phyloP scores from a whole-genome alignment of 2,797 vertebrate genomes.

The Notolabrus celidotus region DNA sequence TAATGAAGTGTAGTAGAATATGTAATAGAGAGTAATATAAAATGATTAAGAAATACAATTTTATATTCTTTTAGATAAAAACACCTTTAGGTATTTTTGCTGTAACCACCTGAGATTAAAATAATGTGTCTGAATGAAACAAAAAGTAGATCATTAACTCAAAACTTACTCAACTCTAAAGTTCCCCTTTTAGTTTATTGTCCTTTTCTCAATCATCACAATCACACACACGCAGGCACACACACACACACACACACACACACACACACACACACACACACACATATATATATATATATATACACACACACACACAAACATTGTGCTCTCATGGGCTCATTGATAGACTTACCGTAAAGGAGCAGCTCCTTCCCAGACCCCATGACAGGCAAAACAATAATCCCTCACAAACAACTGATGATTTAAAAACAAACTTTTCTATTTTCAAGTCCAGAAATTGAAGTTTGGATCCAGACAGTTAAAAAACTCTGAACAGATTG shows the following conservation, averaged over 20 bases:
- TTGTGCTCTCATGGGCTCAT: constrained; percentile 19
- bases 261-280: neutral
- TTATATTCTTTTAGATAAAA: too few relatives aligned
- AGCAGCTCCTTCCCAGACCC: constrained; percentile 51
- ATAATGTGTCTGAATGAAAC: too few relatives aligned
- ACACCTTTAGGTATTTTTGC: too few relatives aligned
- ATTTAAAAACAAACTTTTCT: neutral
- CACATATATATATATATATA: neutral
- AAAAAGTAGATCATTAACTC: too few relatives aligned
- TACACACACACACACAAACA: neutral
- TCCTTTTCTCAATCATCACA: neutral
- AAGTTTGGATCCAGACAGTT: constrained; percentile 6
- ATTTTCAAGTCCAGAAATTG: neutral
- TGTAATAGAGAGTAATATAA: too few relatives aligned
- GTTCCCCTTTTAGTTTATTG: neutral
- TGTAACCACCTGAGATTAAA: too few relatives aligned
- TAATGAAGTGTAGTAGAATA: too few relatives aligned
- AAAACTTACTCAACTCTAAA: neutral
- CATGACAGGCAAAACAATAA: constrained; percentile 52
- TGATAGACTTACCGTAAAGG: constrained; percentile 70
- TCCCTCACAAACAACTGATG: constrained; percentile 12
- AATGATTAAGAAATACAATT: too few relatives aligned
- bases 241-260: neutral
- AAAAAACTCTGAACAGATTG: neutral
- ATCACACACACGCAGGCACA: neutral